A percentile compares a stretch with the other conserved stretches of the same genome.
phyloP scores from a whole-genome alignment of 1,140 invertebrate species.

The Adoxophyes honmai region DNA sequence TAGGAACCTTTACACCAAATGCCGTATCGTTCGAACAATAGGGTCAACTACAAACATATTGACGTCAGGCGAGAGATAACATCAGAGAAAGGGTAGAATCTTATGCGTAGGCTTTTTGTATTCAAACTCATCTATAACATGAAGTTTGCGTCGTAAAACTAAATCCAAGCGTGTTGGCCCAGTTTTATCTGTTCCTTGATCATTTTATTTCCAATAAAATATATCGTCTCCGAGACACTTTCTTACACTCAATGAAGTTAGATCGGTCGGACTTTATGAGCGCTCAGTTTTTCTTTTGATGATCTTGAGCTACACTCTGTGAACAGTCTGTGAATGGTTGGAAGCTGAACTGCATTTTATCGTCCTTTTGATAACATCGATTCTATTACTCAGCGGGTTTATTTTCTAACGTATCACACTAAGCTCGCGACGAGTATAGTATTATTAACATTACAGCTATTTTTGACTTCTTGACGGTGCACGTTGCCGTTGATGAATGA shows the following conservation, averaged over 20 bases:
- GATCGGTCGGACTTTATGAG: too few species aligned
- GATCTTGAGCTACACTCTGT: too few species aligned
- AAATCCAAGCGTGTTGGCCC: neutral
- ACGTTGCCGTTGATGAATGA: too few species aligned
- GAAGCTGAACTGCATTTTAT: too few species aligned
- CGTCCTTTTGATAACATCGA: too few species aligned
- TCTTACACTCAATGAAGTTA: neutral
- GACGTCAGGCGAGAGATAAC: neutral
- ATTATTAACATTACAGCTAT: too few species aligned
- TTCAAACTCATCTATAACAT: slow-evolving; percentile 3
- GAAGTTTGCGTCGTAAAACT: neutral
- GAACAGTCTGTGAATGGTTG: too few species aligned
- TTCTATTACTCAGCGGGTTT: too few species aligned
- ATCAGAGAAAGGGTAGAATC: neutral
- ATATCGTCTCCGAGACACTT: neutral
- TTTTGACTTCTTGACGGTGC: too few species aligned
- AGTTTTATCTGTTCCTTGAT: neutral
- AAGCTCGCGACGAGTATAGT: too few species aligned
- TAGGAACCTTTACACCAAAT: slow-evolving; percentile 1
- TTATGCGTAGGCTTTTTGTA: slow-evolving; percentile 6
- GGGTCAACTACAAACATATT: slow-evolving; percentile 4
- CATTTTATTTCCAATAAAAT: neutral
- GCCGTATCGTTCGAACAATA: slow-evolving; percentile 10
- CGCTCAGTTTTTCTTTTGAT: too few species aligned
- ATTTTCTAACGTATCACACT: too few species aligned